A percentile compares a stretch with the other conserved stretches of the same genome.
Conservation (phyloP, 2,888 invertebrate genomes). For the Aphidoletes aphidimyza region DNA sequence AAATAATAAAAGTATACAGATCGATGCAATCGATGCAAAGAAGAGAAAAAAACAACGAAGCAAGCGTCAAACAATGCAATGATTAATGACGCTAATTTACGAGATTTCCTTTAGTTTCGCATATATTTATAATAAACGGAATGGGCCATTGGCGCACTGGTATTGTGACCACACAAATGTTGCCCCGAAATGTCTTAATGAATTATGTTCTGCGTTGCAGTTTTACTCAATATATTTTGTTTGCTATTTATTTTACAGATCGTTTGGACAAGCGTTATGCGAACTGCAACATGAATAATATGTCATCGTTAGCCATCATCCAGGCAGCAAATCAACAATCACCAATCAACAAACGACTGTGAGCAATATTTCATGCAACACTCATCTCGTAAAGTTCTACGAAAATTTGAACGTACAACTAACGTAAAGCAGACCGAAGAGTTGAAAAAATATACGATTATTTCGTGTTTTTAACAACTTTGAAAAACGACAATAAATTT, state of each 20-base stretch:
- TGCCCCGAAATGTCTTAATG: conserved; percentile 23
- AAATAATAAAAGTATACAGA: neutral
- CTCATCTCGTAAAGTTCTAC: conserved; percentile 1
- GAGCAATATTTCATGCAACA: neutral
- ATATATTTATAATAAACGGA: conserved; percentile 4
- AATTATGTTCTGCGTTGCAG: neutral
- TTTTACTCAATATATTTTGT: neutral
- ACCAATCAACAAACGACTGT: neutral
- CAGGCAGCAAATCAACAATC: neutral
- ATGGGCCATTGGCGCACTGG: no score
- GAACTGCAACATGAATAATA: conserved; percentile 21
- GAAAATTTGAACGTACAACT: no score
- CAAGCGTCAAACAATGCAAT: neutral
- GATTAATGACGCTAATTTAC: conserved; percentile 38
- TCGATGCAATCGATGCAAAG: neutral
- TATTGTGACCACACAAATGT: conserved; percentile 34
- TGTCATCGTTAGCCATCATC: conserved; percentile 51
- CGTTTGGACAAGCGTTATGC: conserved; percentile 25
- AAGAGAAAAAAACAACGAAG: neutral
- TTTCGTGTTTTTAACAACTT: neutral
- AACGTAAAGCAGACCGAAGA: neutral
- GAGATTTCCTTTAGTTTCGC: conserved; percentile 18
- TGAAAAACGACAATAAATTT: conserved; percentile 27
- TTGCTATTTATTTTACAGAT: conserved; percentile 14
- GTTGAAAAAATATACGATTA: neutral